phyloP scores from a whole-genome alignment of 2,888 invertebrate species.

The Polymixis flavicincta region DNA sequence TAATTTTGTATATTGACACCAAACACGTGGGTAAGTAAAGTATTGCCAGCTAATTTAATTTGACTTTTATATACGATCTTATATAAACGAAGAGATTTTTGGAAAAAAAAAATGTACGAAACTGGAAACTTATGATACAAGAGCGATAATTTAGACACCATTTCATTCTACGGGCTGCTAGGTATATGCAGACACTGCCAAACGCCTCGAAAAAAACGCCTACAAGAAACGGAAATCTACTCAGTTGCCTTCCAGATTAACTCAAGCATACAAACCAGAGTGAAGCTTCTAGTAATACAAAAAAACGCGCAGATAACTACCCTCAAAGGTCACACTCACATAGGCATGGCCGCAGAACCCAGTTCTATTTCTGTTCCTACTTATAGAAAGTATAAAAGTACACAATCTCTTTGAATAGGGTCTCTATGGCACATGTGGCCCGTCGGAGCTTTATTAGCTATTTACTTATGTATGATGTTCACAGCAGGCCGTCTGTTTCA shows the following conservation, averaged over 20 bases:
- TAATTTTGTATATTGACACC: too few relatives aligned
- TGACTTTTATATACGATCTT: not conserved
- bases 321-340: constrained; percentile 3
- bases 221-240: constrained; percentile 1
- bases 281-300: constrained; percentile 16
- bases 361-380: constrained; percentile 48
- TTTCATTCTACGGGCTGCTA: not conserved
- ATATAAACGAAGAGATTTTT: not conserved
- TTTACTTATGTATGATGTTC: constrained; percentile 61
- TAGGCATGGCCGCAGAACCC: not conserved
- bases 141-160: not conserved
- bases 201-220: not conserved
- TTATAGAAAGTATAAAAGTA: constrained; percentile 57
- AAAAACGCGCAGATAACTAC: constrained; percentile 1
- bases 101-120: not conserved
- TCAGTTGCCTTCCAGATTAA: constrained; percentile 11
- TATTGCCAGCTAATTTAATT: too few relatives aligned
- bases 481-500: constrained; percentile 50
- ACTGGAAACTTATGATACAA: not conserved
- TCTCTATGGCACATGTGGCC: constrained; percentile 54
- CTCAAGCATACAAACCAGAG: constrained; percentile 1
- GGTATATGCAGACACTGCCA: not conserved
- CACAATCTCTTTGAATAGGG: constrained; percentile 51
- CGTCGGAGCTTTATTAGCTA: constrained; percentile 56
- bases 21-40: too few relatives aligned